A percentile compares a stretch with the other conserved stretches of the same genome.
phyloP scores from a whole-genome alignment of 2,113 vertebrate genomes.

The Illadopsis cleaveri region DNA sequence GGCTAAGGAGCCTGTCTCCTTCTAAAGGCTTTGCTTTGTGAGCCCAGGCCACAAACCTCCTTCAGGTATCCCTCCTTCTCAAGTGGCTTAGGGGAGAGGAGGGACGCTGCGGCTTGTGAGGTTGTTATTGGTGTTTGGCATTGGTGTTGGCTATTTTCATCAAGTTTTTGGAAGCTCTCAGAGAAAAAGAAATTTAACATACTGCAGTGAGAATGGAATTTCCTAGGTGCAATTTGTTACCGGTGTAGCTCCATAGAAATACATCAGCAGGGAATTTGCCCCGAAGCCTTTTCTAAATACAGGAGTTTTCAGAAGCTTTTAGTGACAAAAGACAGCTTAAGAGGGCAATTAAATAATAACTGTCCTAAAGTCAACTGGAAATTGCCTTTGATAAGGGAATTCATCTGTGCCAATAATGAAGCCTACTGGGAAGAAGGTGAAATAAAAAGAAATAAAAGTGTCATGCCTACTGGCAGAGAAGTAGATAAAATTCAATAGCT shows the following conservation, averaged over 20 bases:
- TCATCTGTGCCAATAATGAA: not conserved
- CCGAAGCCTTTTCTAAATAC: not conserved
- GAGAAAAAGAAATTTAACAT: not conserved
- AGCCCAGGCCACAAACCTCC: accelerated
- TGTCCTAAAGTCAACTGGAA: slow-evolving; percentile 27
- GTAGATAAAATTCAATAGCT: slow-evolving; percentile 3
- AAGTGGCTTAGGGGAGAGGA: not conserved
- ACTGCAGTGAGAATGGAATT: not conserved
- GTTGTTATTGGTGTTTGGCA: not conserved
- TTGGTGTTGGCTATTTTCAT: not conserved
- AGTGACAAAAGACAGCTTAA: not conserved
- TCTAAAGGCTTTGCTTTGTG: not conserved
- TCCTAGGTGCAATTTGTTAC: not conserved
- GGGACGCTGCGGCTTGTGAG: not conserved
- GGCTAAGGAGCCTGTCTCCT: not conserved
- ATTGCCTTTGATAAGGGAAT: slow-evolving; percentile 29
- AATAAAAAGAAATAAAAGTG: slow-evolving; percentile 15
- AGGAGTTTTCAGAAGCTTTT: slow-evolving; percentile 2
- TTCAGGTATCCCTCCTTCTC: not conserved
- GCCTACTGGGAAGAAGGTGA: not conserved
- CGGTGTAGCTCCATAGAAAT: not conserved
- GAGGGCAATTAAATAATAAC: slow-evolving; percentile 30
- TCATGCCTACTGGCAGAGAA: not conserved
- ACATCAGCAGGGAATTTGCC: not conserved
- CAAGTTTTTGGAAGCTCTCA: not conserved